These are phyloP conservation scores for Eidolon helvum DNA, from an alignment of 2,113 vertebrate species.

Conservation along the genomic window DNA sequence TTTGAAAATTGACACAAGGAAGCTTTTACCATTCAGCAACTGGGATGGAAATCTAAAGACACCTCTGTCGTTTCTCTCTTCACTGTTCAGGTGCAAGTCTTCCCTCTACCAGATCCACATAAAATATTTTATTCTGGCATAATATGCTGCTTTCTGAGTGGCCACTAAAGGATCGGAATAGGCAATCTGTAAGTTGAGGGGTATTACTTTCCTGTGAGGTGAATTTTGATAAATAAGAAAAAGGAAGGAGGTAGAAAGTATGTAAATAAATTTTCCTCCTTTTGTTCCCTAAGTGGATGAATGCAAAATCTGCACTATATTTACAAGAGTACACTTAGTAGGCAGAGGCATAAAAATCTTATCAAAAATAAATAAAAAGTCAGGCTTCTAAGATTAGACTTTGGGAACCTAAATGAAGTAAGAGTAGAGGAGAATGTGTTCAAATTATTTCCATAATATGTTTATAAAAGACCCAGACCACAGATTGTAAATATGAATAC, in stretches of 20 bases:
- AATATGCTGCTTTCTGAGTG: not conserved
- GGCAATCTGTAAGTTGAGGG: not conserved
- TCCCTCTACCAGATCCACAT: not conserved
- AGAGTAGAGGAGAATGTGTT: not conserved
- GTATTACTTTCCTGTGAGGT: not conserved
- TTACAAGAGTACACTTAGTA: not conserved
- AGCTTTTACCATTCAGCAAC: not conserved
- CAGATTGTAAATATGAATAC: not conserved
- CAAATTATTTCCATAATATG: not conserved
- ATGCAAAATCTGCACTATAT: not conserved
- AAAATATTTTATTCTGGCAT: not conserved
- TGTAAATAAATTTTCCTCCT: not conserved
- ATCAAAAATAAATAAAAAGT: not conserved
- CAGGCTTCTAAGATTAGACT: not conserved
- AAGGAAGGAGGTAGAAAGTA: not conserved
- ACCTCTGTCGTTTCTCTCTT: not conserved
- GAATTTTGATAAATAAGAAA: not conserved
- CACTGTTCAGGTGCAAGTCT: not conserved
- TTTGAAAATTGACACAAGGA: not conserved
- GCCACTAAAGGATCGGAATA: not conserved
- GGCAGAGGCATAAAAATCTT: not conserved
- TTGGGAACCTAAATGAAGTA: not conserved
- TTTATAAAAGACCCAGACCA: not conserved
- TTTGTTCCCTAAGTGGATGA: not conserved
- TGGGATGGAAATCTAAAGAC: not conserved